These are phyloP conservation scores for Drosophila baimaii DNA, from an alignment of 1,140 invertebrate species.

Conservation along the genomic window DNA sequence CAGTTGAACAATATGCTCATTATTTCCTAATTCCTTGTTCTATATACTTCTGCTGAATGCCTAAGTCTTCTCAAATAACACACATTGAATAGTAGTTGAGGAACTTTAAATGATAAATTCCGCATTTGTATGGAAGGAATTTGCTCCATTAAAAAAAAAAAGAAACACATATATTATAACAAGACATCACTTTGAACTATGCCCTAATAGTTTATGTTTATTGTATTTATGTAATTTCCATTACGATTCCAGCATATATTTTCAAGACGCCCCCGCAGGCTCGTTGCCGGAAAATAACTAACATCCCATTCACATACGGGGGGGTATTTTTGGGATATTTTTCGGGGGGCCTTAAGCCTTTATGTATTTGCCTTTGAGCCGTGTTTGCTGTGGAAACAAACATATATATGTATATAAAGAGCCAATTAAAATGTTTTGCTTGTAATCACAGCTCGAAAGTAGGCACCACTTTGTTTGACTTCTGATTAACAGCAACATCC, in stretches of 20 bases:
- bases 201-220: neutral
- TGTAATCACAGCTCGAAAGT: conserved; percentile 68
- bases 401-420: conserved; percentile 19
- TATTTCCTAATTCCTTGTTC: neutral
- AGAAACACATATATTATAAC: neutral
- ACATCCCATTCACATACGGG: neutral
- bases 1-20: neutral
- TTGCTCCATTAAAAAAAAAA: neutral
- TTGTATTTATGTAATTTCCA: conserved; percentile 23
- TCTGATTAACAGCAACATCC: conserved; percentile 70
- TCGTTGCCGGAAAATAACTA: neutral
- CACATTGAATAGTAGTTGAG: neutral
- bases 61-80: neutral
- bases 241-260: conserved; percentile 5
- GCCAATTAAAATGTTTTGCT: conserved; percentile 51
- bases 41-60: neutral
- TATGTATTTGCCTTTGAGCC: conserved; percentile 13
- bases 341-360: conserved; percentile 6
- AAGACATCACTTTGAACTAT: neutral
- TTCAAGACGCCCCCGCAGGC: neutral
- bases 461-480: conserved; percentile 72
- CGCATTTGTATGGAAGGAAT: neutral
- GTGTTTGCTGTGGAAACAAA: conserved; percentile 26
- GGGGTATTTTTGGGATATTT: neutral
- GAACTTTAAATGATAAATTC: neutral